Conservation (phyloP, 2,888 invertebrate genomes). For the Geotrupes spiniger region DNA sequence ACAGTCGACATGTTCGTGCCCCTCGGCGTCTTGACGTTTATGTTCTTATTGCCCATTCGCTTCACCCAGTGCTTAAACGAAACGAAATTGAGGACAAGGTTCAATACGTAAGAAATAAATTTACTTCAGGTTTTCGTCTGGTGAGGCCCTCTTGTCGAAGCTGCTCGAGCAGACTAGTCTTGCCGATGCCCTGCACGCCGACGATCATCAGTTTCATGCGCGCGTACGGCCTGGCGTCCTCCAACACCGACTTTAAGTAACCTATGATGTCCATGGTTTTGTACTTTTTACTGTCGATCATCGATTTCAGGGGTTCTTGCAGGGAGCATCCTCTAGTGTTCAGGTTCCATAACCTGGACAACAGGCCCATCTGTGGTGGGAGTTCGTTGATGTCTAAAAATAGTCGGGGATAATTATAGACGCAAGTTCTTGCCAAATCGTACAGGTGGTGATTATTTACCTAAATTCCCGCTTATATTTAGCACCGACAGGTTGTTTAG, state of each 20-base stretch:
- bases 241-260: constrained; percentile 84
- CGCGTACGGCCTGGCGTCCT: constrained; percentile 90
- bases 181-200: constrained; percentile 81
- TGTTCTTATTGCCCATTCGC: constrained; percentile 88
- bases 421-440: constrained; percentile 11
- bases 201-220: constrained; percentile 96
- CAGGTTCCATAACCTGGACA: constrained; percentile 94
- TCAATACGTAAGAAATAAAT: background rate
- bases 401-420: constrained; percentile 18
- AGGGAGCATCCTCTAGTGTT: constrained; percentile 87
- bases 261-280: constrained; percentile 94
- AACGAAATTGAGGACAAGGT: background rate
- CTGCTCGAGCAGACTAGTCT: constrained; percentile 88
- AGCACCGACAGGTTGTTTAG: constrained; percentile 87
- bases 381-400: constrained; percentile 75
- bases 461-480: constrained; percentile 83
- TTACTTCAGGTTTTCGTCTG: constrained; percentile 64
- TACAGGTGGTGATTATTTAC: constrained; percentile 42
- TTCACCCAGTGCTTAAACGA: constrained; percentile 83
- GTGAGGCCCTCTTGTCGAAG: constrained; percentile 82
- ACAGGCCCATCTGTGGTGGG: constrained; percentile 92
- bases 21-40: constrained; percentile 69
- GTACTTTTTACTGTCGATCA: constrained; percentile 89
- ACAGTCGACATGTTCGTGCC: constrained; percentile 91
- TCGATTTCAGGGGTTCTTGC: constrained; percentile 82